Evolutionary conservation across 2,113 vertebrate species (phyloP).

Genomic region (Athene cunicularia): DNA sequence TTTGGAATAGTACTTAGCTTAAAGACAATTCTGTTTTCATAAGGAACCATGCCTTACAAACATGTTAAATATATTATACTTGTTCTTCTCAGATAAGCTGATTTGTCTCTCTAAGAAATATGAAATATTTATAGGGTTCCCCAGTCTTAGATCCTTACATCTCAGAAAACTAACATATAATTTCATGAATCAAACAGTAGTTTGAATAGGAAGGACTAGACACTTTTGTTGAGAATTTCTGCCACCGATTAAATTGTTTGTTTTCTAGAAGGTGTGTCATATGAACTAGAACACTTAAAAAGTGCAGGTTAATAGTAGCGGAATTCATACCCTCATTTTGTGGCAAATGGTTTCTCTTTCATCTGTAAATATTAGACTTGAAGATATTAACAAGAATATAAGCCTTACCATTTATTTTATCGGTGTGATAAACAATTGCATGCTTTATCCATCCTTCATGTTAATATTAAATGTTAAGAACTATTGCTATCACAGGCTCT

Average conservation of each 20-base stretch:
- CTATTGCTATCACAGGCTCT: not conserved
- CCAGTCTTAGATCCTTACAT: not conserved
- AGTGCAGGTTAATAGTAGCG: not conserved
- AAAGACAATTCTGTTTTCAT: not conserved
- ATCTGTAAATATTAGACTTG: not conserved
- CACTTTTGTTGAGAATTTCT: not conserved
- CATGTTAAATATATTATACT: not conserved
- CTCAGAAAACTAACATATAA: not conserved
- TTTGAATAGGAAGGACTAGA: not conserved
- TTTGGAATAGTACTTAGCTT: not conserved
- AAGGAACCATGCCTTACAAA: not conserved
- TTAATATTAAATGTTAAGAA: not conserved
- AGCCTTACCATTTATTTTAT: not conserved
- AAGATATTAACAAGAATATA: not conserved
- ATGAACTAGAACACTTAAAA: not conserved
- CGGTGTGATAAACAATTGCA: not conserved
- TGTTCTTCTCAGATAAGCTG: not conserved
- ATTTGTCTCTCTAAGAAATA: not conserved
- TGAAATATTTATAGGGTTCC: constrained; percentile 13
- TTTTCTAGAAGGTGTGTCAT: not conserved
- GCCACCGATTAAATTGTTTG: not conserved
- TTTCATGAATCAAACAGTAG: not conserved
- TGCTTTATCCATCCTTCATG: not conserved
- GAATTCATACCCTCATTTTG: not conserved
- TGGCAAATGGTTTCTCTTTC: not conserved